These are phyloP conservation scores for Stichodactyla mertensii DNA, from an alignment of 64 coral and sea anemone species.

Conservation along the genomic window DNA sequence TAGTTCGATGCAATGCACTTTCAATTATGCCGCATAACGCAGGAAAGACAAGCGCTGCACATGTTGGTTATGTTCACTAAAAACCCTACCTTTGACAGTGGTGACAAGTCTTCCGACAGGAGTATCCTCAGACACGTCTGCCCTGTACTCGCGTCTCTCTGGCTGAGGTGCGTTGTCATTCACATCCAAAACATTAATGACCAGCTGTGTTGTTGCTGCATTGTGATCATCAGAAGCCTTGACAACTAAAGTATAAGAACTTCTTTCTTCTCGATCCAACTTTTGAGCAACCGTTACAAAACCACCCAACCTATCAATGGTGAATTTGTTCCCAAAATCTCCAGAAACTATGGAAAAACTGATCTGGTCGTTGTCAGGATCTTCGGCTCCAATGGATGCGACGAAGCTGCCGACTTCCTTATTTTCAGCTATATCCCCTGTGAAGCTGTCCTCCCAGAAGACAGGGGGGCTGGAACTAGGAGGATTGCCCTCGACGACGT, in stretches of 20 bases:
- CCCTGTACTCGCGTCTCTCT: slow-evolving; percentile 57
- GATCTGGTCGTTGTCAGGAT: slow-evolving; percentile 33
- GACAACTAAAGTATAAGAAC: slow-evolving; percentile 39
- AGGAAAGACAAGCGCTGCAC: no score
- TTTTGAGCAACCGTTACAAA: slow-evolving; percentile 44
- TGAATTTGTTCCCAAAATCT: slow-evolving; percentile 71
- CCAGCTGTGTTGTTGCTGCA: slow-evolving; percentile 30
- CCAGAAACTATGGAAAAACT: slow-evolving; percentile 54
- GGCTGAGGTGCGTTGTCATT: slow-evolving; percentile 88
- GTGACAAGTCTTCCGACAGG: slow-evolving; percentile 39
- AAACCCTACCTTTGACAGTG: slow-evolving; percentile 66
- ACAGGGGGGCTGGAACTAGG: slow-evolving; percentile 17
- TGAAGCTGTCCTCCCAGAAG: slow-evolving; percentile 19
- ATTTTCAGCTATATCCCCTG: slow-evolving; percentile 34
- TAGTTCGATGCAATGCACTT: no score
- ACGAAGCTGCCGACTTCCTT: slow-evolving; percentile 45
- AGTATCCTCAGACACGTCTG: slow-evolving; percentile 56
- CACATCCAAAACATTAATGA: slow-evolving; percentile 52
- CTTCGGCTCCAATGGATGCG: slow-evolving; percentile 17
- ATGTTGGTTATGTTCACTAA: not conserved
- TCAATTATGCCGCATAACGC: no score
- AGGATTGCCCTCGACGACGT: slow-evolving; percentile 24
- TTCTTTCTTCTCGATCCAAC: slow-evolving; percentile 60
- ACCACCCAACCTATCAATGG: slow-evolving; percentile 32
- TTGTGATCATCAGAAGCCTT: slow-evolving; percentile 67